A percentile compares a stretch with the other conserved stretches of the same genome.
Evolutionary conservation across 2,797 vertebrate species (phyloP).

Genomic region (Paguma larvata): DNA sequence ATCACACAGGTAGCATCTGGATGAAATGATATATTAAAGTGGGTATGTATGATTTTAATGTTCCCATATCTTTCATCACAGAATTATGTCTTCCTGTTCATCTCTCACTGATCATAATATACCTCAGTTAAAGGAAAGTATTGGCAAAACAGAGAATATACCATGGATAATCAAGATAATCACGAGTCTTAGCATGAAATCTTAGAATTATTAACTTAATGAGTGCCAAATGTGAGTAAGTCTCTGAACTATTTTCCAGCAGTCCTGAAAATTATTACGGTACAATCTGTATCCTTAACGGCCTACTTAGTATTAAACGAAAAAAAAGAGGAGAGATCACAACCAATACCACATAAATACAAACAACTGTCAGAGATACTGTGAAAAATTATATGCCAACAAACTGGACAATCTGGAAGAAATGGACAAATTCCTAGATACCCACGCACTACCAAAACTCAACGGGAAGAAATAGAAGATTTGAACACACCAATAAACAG

Average conservation of each 20-base stretch:
- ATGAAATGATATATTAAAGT: not conserved
- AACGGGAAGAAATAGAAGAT: too few species aligned
- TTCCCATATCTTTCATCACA: not conserved
- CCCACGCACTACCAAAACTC: too few species aligned
- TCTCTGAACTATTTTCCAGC: not conserved
- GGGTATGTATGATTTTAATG: not conserved
- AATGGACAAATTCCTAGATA: too few species aligned
- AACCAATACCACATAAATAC: too few species aligned
- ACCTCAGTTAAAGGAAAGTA: not conserved
- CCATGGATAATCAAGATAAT: not conserved
- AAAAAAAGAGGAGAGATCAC: not conserved
- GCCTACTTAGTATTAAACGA: not conserved
- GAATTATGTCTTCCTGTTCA: constrained; percentile 8
- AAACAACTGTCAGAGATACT: too few species aligned
- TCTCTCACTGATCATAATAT: not conserved
- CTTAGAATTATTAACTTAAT: not conserved
- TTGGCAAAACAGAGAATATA: not conserved
- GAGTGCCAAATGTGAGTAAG: not conserved
- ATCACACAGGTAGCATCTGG: not conserved
- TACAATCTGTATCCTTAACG: not conserved
- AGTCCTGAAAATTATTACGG: constrained; percentile 30
- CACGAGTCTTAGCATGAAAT: not conserved
- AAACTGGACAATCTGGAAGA: too few species aligned
- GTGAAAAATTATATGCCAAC: too few species aligned
- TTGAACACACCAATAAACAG: too few species aligned